Evolutionary conservation across 2,113 vertebrate genomes (phyloP).

Genomic region (Pseudorasbora parva): DNA sequence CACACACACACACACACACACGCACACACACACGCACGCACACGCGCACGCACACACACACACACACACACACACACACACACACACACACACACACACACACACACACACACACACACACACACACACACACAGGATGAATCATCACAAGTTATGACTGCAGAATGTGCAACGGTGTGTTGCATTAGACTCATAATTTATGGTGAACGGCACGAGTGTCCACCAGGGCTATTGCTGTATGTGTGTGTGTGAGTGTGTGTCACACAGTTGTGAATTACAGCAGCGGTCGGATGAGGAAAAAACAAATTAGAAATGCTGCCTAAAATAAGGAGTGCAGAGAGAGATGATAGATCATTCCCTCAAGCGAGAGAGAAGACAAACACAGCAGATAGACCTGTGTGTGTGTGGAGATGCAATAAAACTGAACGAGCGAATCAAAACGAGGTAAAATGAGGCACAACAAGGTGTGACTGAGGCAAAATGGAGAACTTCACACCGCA

Average conservation of each 20-base stretch:
- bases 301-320: constrained; percentile 19
- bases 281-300: background rate
- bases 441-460: background rate
- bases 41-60: constrained; percentile 7
- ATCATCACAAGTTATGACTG: constrained; percentile 22
- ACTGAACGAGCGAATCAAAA: background rate
- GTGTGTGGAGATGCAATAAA: constrained; percentile 6
- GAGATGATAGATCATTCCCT: constrained; percentile 35
- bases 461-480: background rate
- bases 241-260: constrained; percentile 19
- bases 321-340: constrained; percentile 28
- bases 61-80: background rate
- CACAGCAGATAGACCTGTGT: background rate
- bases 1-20: no score
- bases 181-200: constrained; percentile 27
- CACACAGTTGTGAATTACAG: constrained; percentile 17
- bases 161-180: constrained; percentile 23
- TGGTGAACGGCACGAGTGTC: background rate
- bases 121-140: background rate
- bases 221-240: constrained; percentile 11
- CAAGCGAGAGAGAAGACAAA: background rate
- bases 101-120: background rate
- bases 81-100: no score
- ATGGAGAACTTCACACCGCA: no score
- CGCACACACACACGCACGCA: background rate